Base-by-base conservation (phyloP, 2,888 invertebrate genomes). In the Arrhopalites spinosus region DNA sequence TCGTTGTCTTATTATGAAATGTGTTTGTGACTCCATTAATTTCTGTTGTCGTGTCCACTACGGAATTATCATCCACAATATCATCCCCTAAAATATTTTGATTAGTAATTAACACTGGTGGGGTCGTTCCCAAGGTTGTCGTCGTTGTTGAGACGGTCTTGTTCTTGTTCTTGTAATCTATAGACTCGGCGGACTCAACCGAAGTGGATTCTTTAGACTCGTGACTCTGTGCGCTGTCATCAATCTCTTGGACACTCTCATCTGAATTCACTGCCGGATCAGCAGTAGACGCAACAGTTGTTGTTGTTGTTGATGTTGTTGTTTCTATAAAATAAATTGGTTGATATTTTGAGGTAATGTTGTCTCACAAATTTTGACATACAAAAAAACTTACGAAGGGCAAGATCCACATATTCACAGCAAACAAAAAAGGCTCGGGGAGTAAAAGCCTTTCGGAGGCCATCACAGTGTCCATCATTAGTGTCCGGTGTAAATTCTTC, bases 361-460 rank as follows among this genome's bases (percentile, higher is more conserved):
- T 25, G 50, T 23, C n/a, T n/a, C 7, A 61, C 8, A 25, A 3
- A 61, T 27, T 61, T 53, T 61, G 3, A 61, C 7, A 56, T n/a
- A 13, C n/a, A 56, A 56, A n/a, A 5, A 56, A 20, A 68, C 76
- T 56, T 59, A 76, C 72, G 36, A 43, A 64, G 59, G 59, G 59
- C 43, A 23, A 20, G 36, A 20, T 74, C 74, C 15, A 74, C 74
- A 69, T 74, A 74, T 74, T 77, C 72, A 79, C 86, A 86, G 79
- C 86, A 86, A 27, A 85, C 83, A 79, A 86, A 86, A 76, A 84
- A 81, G 0, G 85, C 85, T 50, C 84, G 81, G 2, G 84, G 86
- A 67, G 84, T 82, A 83, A 86, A 86, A 36, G 86, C 86, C 69
- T 83, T 83, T 63, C 84, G 79, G n/a, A 86, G 83, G 3, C 86